Base-by-base conservation (phyloP, 2,113 vertebrate genomes). In the Siniperca knerii region DNA sequence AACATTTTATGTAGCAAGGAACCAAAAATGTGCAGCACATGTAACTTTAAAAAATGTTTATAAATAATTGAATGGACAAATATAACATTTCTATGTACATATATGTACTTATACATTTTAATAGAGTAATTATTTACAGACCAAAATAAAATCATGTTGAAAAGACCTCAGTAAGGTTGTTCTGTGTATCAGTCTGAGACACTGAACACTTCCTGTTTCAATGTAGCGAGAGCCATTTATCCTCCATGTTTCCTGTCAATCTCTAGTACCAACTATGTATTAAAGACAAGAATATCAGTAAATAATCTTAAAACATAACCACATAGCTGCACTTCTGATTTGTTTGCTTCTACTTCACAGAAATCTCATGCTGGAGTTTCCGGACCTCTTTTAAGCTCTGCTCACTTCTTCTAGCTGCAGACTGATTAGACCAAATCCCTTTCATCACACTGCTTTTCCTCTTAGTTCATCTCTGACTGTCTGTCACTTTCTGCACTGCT, bases 381-480 rank as follows among this genome's bases (percentile, higher is more conserved):
- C 11, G 48, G 50, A 44, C n/a, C 46, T 78, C 8, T 74, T 52
- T 64, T 3, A 44, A 82, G 72, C 69, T 81, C 50, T 60, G 20
- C 70, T 84, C 44, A 18, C n/a, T 74, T 76, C 65, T 48, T 77
- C 71, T 80, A 67, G 69, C 75, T 83, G 65, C 75, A 67, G 33
- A 65, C 71, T 74, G 75, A 83, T 83, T 44, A 68, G 7, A 70
- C 66, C 42, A 69, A 89, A 85, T 79, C 75, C 58, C 57, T 76
- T 80, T 85, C n/a, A 75, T 90, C 66, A 11, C 72, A 68, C 65
- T 78, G 62, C n/a, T 67, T 75, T 81, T 64, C 18, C 33, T 79
- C 62, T 61, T 18, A 20, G 42, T 75, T 82, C 42, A 82, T 68
- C 79, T 82, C 68, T 58, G 10, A 37, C 81, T 77, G 69, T 70